These are phyloP conservation scores for Melanophora roralis DNA, from an alignment of 2,888 invertebrate genomes.

Conservation along the genomic window DNA sequence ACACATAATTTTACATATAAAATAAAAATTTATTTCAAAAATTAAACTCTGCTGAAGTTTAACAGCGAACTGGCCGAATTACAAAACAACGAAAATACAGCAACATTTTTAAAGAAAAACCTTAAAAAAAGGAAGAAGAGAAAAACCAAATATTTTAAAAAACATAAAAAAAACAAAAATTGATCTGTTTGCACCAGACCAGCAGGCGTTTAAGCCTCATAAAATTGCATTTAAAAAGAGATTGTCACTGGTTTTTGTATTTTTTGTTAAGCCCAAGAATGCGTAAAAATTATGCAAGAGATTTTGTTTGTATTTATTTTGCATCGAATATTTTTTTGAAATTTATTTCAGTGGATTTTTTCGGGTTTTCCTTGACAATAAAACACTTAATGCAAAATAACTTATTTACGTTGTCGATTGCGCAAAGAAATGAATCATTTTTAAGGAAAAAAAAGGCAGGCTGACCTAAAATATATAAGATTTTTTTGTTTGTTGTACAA, in stretches of 20 bases:
- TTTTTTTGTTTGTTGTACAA: constrained; percentile 4
- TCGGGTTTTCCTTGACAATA: background rate
- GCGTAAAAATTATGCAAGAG: constrained; percentile 33
- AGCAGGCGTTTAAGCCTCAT: constrained; percentile 37
- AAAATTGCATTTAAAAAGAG: constrained; percentile 28
- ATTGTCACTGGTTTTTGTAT: background rate
- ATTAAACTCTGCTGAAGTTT: constrained; percentile 1
- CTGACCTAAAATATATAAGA: constrained; percentile 1
- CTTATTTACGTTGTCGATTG: constrained; percentile 44
- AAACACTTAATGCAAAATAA: constrained; percentile 44
- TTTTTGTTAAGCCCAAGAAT: constrained; percentile 15
- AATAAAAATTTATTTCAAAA: constrained; percentile 45
- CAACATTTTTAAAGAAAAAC: background rate
- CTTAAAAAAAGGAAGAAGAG: background rate
- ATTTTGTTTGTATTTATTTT: constrained; percentile 24
- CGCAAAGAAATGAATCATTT: constrained; percentile 31
- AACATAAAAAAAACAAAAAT: background rate
- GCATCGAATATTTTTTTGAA: background rate
- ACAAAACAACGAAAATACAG: background rate
- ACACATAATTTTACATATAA: constrained; percentile 11
- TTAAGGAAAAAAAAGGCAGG: background rate
- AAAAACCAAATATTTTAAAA: background rate
- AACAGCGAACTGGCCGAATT: constrained; percentile 18
- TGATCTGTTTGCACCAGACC: constrained; percentile 22
- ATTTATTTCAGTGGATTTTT: background rate